Conservation (phyloP, 2,888 invertebrate genomes). For the Tetranychus piercei region DNA sequence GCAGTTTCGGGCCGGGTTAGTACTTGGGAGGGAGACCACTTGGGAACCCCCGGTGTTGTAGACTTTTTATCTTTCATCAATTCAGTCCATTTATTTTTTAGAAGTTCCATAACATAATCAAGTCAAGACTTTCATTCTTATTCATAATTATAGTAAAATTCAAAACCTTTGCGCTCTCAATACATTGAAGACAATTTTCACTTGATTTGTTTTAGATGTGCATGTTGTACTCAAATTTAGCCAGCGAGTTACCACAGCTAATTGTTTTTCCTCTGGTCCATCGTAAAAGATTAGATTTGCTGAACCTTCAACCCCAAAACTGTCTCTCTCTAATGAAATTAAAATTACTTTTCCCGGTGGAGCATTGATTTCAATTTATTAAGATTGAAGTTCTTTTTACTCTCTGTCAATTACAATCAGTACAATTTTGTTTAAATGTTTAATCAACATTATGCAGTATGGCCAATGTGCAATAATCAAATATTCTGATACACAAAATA, state of each 20-base stretch:
- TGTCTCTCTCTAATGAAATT: not conserved
- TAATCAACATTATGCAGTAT: no score
- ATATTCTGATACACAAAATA: no score
- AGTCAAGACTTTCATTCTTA: not conserved
- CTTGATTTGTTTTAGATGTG: not conserved
- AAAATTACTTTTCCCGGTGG: not conserved
- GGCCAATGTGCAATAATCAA: no score
- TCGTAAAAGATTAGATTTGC: not conserved
- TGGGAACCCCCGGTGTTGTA: no score
- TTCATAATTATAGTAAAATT: not conserved
- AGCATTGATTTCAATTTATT: constrained; percentile 6
- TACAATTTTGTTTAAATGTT: no score
- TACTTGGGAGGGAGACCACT: no score
- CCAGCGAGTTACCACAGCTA: not conserved
- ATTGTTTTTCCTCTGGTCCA: not conserved
- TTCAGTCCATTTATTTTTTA: no score
- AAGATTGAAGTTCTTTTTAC: no score
- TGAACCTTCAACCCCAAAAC: not conserved
- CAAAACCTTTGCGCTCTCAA: constrained; percentile 3
- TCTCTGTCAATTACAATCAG: no score
- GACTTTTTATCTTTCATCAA: no score
- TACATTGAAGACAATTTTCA: not conserved
- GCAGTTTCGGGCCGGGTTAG: no score
- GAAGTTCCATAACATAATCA: no score
- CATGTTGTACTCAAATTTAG: not conserved